Evolutionary conservation across 2,113 vertebrate genomes (phyloP).

Genomic region (Piprites chloris): DNA sequence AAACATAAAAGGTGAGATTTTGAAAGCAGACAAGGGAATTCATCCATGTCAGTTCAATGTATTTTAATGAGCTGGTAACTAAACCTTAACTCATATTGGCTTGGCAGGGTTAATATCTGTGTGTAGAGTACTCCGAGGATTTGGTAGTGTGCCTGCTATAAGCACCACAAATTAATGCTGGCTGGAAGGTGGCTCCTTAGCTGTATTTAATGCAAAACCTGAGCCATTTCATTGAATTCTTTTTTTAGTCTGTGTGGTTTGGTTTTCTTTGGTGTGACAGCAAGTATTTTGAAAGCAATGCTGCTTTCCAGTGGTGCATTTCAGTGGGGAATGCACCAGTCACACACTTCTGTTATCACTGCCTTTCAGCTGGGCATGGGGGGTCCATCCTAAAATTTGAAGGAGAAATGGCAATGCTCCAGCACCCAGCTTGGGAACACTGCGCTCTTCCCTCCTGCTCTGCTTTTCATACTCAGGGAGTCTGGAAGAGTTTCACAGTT

Average conservation of each 20-base stretch:
- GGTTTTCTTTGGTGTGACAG: background rate
- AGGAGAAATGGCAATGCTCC: background rate
- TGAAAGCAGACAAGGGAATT: background rate
- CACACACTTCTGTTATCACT: fast-evolving
- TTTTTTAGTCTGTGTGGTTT: background rate
- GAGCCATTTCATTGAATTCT: background rate
- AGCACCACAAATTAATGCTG: background rate
- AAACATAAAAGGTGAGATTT: background rate
- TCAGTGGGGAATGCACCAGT: background rate
- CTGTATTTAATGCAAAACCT: background rate
- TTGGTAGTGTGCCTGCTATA: background rate
- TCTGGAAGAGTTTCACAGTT: background rate
- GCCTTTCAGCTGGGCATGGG: background rate
- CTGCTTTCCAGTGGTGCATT: no score
- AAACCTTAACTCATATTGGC: background rate
- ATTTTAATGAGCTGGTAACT: background rate
- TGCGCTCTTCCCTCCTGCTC: background rate
- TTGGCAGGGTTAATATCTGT: background rate
- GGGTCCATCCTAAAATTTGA: background rate
- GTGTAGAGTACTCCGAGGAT: background rate
- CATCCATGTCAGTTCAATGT: background rate
- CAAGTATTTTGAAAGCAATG: background rate
- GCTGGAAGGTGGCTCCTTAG: background rate
- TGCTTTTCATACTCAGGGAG: background rate
- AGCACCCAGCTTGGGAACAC: background rate